Base-by-base conservation (phyloP, 2,797 vertebrate genomes). In the Lithobates sylvaticus region DNA sequence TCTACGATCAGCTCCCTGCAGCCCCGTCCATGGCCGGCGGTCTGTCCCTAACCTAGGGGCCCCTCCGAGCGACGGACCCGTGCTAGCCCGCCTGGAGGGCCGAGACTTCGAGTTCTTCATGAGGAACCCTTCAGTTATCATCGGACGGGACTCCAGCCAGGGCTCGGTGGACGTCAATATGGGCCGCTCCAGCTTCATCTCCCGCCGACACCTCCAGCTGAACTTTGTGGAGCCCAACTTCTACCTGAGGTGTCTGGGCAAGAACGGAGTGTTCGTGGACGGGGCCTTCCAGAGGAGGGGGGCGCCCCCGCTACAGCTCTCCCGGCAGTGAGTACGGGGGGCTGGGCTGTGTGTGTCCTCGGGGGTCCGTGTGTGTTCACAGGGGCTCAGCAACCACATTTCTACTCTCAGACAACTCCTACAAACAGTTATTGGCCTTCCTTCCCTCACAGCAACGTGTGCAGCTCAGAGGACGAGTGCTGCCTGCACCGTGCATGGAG, bases 181-280 rank as follows among this genome's bases (percentile, higher is more conserved):
- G 97, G 98, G 98, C 79, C 97, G 97, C 93, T 99, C 97, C 78
- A 98, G 97, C 92, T 99, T 99, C 93, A 97, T 99, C 90, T 99
- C 98, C 23, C 93, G 98, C 90, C 95, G 97, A 88, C 98, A 99
- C 96, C 93, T 99, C 92, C 97, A 99, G 94, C 94, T 99, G 84
- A 93, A 88, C 89, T 97, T 97, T 93, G 96, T 97, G 86, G 97
- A 97, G 88, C 95, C 96, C 42, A 90, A 87, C 90, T 99, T 99
- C 92, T 97, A 95, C 89, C 94, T 99, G 86, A 96, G 97, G 86
- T 99, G 98, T 88, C 93, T 99, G 76, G 98, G 98, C 89, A 99
- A 99, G 94, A 99, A 99, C 92, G 98, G 98, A 80, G 98, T 99
- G 88, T 99, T 99, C 94, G 97, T 99, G 84, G 98, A 99, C 92